phyloP scores from a whole-genome alignment of 2,113 vertebrate species.

The Egretta garzetta region DNA sequence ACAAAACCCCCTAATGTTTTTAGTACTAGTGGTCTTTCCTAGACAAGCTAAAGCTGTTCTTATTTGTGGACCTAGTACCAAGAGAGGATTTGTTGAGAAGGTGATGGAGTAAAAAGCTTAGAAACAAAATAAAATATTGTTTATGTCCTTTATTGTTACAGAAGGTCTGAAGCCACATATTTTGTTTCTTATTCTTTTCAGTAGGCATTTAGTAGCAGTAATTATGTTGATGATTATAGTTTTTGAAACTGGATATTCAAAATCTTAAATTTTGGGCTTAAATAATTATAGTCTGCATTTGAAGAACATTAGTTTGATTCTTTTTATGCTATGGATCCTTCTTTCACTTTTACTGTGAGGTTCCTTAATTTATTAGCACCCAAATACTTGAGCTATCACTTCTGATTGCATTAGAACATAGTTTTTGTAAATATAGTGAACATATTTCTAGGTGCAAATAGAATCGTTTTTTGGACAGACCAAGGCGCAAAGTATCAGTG shows the following conservation, averaged over 20 bases:
- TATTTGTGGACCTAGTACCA: background rate
- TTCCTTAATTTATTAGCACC: constrained; percentile 10
- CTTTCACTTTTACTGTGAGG: background rate
- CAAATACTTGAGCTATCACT: background rate
- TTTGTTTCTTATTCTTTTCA: background rate
- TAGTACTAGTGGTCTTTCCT: background rate
- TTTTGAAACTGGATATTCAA: constrained; percentile 34
- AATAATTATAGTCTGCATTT: constrained; percentile 42
- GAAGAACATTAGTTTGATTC: background rate
- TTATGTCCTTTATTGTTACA: background rate
- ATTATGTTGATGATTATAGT: background rate
- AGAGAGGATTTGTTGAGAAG: background rate
- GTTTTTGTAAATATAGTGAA: background rate
- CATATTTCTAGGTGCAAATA: background rate
- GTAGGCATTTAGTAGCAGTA: background rate
- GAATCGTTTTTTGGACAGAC: background rate
- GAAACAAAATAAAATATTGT: background rate
- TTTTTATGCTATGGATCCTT: background rate
- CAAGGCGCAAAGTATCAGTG: background rate
- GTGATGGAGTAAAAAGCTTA: background rate
- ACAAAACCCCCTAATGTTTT: background rate
- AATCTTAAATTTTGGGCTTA: background rate
- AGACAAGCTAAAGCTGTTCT: background rate
- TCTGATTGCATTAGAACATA: background rate
- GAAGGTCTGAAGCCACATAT: background rate